Evolutionary conservation across 2,113 vertebrate species (phyloP).

Genomic region (Pangasianodon gigas): DNA sequence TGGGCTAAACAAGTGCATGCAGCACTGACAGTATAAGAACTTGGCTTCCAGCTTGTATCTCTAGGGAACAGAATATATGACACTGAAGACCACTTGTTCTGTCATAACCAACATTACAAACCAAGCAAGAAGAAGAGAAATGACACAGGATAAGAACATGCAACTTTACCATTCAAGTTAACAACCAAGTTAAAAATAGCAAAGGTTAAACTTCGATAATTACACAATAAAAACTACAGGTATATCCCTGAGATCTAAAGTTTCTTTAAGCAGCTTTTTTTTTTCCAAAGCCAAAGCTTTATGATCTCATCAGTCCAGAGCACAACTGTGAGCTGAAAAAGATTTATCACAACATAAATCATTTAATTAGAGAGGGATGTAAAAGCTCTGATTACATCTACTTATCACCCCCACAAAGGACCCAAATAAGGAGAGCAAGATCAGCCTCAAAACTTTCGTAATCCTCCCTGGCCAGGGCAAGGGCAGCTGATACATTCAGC

Average conservation of each 20-base stretch:
- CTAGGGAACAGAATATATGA: not conserved
- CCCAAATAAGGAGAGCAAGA: not conserved
- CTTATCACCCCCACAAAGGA: not conserved
- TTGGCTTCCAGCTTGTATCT: slow-evolving; percentile 3
- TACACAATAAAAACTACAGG: not conserved
- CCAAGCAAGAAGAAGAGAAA: not conserved
- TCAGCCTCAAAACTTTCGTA: not conserved
- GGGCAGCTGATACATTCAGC: slow-evolving; percentile 19
- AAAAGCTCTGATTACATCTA: slow-evolving; percentile 10
- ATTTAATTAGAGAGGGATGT: slow-evolving; percentile 17
- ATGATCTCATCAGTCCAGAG: not conserved
- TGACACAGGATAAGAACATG: not conserved
- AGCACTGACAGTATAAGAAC: slow-evolving; percentile 38
- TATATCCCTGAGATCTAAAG: not conserved
- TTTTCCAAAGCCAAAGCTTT: not conserved
- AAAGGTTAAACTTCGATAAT: not conserved
- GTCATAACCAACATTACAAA: not conserved
- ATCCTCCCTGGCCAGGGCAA: slow-evolving; percentile 12
- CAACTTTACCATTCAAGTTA: not conserved
- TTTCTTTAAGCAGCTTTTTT: not conserved
- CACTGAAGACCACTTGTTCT: not conserved
- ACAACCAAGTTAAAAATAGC: not conserved
- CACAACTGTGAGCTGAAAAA: not conserved
- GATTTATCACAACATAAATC: not conserved
- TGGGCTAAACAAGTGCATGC: slow-evolving; percentile 42